Evolutionary conservation across 92 coral and sea anemone genomes (phyloP), one percentile per base, ranked within the genome.

Genomic region (Epizoanthus illoricatus): DNA sequence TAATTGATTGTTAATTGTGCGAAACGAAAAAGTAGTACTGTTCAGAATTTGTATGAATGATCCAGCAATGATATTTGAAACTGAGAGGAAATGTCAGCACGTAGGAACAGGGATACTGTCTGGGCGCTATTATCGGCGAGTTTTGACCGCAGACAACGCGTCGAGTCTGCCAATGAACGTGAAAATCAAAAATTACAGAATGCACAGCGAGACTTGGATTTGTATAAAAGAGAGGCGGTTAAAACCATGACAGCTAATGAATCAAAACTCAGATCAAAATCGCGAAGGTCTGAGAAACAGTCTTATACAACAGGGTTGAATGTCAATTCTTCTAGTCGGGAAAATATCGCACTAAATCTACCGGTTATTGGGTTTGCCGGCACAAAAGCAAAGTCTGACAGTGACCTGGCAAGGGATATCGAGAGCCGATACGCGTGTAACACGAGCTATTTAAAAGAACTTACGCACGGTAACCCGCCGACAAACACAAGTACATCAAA

Each of bases 91-190:
- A 78, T 78, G 72, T 78, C 82, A 13, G 52, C 6, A n/a, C 21
- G 42, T 61, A 78, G 52, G 61, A 78, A 78, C 7, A 78, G 47
- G 61, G 82, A 78, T 13, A 78, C 17, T 24, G 45, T 45, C 49
- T 4, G 6, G 8, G 66, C 60, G 13, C 65, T 78, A 5, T 23
- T 78, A 43, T 63, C 82, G 36, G 24, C 36, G 45, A 78, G 82
- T 23, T 78, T 78, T 20, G 72, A 78, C 8, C 67, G 71, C 21
- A 43, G 18, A 42, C 71, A 40, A 24, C 58, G 66, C n/a, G 82
- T 72, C 19, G 82, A 78, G 58, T 62, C 72, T 45, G 82, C 82
- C 21, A 78, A 78, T 59, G 65, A 62, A 24, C 82, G 82, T 28
- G 82, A 78, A 64, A 78, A 21, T 5, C 82, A 41, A 12, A 78